phyloP scores from a whole-genome alignment of 1,140 invertebrate species.

The Whitmania pigra region DNA sequence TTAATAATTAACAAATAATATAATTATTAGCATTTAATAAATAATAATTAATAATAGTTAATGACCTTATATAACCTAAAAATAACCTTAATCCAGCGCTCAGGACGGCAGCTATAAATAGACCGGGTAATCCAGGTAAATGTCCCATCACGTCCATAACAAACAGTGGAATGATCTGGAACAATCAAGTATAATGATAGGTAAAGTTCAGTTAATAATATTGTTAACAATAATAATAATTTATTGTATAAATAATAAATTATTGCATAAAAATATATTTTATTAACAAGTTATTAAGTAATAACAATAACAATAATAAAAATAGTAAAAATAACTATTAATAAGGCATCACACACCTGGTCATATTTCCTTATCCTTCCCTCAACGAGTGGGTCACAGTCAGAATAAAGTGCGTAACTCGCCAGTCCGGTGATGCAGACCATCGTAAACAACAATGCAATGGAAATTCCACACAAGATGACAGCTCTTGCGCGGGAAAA shows the following conservation, averaged over 20 bases:
- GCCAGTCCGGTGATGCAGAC: conserved; percentile 23
- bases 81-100: conserved; percentile 64
- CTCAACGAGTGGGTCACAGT: conserved; percentile 26
- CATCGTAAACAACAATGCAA: conserved; percentile 21
- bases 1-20: too few relatives aligned
- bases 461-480: neutral
- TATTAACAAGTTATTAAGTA: too few relatives aligned
- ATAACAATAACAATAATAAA: too few relatives aligned
- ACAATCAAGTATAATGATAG: neutral
- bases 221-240: too few relatives aligned
- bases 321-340: too few relatives aligned
- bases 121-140: conserved; percentile 61
- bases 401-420: conserved; percentile 24
- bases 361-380: conserved; percentile 21
- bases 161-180: conserved; percentile 62
- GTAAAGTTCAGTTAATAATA: too few relatives aligned
- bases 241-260: too few relatives aligned
- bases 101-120: conserved; percentile 77
- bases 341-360: conserved; percentile 8
- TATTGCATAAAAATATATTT: too few relatives aligned
- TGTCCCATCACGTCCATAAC: conserved; percentile 64
- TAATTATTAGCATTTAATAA: too few relatives aligned
- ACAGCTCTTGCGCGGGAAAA: conserved; percentile 20
- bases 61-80: too few relatives aligned
- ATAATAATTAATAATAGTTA: too few relatives aligned